Evolutionary conservation across 2,888 invertebrate genomes (phyloP), one percentile per base, ranked within the genome.

Genomic region (Lordiphosa fenestrarum): DNA sequence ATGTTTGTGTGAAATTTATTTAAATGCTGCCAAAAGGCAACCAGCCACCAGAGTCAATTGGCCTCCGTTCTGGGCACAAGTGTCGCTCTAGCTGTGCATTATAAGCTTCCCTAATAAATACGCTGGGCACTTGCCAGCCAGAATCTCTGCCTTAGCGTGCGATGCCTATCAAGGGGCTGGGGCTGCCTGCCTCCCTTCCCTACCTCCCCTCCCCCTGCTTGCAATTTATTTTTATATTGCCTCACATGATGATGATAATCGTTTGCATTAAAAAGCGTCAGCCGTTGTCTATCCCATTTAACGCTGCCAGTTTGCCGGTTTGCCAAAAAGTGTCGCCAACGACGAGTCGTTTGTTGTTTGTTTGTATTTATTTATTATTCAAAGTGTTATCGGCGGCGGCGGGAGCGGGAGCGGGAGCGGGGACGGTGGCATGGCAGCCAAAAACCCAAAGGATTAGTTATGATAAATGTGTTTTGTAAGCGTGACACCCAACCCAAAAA

Each of bases 381-480:
- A 80, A 80, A 80, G 71, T 82, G 80, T 84, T 84, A 80, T 84
- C 80, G 73, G 72, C 55, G 55, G 7, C 23, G 52, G 21, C 84
- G 73, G 72, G 53, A 53, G 7, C 23, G 52, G 21, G 10, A 23
- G 23, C 80, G 73, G 72, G 53, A 53, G 7, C 23, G 52, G 21
- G 7, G 15, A 12, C 37, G 55, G 38, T 12, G 66, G 60, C 48
- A 50, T 76, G 77, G 75, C 84, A 84, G 67, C 66, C 71, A 60
- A 84, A 84, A 75, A 72, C 80, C 80, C 83, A 80, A 84, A 80
- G 80, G 80, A 82, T 80, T 80, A 80, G 80, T 80, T 80, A 82
- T 82, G 85, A 80, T 80, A 80, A 80, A 80, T 80, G 80, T 78
- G 83, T 82, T 84, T 84, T 82, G 78, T 73, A 82, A 84, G 82